Percentiles rank a stretch among this genome's conserved stretches.
Conservation (phyloP, 2,113 vertebrate genomes). For the Myrmophylax atrothorax region DNA sequence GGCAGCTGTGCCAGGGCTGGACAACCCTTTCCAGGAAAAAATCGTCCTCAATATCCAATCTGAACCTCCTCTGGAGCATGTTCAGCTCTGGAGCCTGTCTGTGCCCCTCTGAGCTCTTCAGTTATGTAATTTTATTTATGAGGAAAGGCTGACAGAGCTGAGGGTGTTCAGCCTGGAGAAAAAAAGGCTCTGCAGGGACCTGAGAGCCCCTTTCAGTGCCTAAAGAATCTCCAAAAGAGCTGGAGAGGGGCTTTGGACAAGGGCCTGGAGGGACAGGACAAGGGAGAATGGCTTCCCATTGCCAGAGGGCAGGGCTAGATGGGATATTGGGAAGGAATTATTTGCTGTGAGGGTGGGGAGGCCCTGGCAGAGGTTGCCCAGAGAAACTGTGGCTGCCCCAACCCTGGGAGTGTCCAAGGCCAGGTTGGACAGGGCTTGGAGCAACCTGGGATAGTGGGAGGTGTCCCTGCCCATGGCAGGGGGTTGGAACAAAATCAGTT, state of each 20-base stretch:
- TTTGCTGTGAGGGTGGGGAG: background rate
- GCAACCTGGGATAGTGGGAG: background rate
- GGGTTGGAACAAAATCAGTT: no score
- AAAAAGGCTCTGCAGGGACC: background rate
- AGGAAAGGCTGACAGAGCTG: background rate
- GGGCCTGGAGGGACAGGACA: background rate
- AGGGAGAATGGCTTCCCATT: background rate
- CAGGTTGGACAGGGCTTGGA: background rate
- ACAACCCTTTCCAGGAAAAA: background rate
- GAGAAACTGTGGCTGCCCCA: background rate
- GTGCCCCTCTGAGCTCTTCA: fast-evolving
- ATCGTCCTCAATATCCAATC: background rate
- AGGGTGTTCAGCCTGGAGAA: background rate
- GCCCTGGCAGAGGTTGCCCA: background rate
- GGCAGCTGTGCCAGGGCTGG: background rate
- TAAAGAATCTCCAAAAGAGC: background rate
- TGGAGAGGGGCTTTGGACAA: background rate
- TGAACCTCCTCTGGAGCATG: fast-evolving
- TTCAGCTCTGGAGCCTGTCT: background rate
- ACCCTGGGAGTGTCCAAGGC: background rate
- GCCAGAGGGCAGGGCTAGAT: background rate
- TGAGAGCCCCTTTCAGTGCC: background rate
- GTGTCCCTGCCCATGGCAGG: background rate
- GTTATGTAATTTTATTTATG: background rate
- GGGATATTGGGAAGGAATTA: background rate